phyloP scores from a whole-genome alignment of 2,797 vertebrate genomes.

The Otolemur crassicaudatus region DNA sequence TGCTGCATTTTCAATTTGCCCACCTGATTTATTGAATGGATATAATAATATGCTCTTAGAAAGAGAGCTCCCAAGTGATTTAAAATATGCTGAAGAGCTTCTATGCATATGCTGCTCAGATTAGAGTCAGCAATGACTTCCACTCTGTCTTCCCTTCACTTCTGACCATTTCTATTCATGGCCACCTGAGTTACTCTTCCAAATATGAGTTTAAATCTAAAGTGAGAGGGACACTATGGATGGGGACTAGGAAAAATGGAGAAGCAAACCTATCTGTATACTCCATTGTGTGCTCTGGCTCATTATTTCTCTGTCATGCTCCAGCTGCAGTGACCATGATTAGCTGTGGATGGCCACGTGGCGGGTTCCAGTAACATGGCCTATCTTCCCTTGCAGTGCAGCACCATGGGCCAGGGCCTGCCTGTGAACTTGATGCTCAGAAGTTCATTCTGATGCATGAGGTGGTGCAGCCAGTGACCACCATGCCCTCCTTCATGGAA shows the following conservation, averaged over 20 bases:
- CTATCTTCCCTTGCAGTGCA: slow-evolving; percentile 90
- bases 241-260: rapidly evolving
- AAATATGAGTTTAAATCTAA: not conserved
- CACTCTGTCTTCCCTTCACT: not conserved
- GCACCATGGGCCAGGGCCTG: slow-evolving; percentile 95
- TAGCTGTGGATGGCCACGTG: not conserved
- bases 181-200: not conserved
- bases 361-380: rapidly evolving
- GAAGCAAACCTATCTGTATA: rapidly evolving
- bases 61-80: not conserved
- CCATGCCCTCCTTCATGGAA: slow-evolving; percentile 96
- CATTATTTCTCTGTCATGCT: not conserved
- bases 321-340: rapidly evolving
- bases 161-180: not conserved
- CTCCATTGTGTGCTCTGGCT: not conserved
- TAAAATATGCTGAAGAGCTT: not conserved
- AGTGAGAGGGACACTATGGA: rapidly evolving
- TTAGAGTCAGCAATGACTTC: not conserved
- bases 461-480: slow-evolving; percentile 94
- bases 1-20: slow-evolving; percentile 32
- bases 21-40: slow-evolving; percentile 9
- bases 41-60: not conserved
- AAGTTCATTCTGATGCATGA: slow-evolving; percentile 98
- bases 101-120: not conserved
- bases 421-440: slow-evolving; percentile 96